Base-by-base conservation (phyloP, 2,888 invertebrate genomes). In the Dryobotodes eremita region DNA sequence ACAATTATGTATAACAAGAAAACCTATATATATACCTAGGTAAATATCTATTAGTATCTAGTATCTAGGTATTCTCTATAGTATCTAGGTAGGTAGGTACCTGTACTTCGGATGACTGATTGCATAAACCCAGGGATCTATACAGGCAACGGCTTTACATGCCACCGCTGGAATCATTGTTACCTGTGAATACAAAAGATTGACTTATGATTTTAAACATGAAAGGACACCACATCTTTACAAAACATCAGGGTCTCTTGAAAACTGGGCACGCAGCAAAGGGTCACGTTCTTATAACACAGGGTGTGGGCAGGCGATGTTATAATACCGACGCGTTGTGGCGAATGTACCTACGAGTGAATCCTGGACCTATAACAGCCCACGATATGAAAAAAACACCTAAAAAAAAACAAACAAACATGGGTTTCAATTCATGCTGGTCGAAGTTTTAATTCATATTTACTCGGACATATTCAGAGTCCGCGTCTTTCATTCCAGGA, bases 121-220 rank as follows among this genome's bases (percentile, higher is more conserved):
- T 8, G 99, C 99, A 90, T 99, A 99, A 3, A 99, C 98, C 97
- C 99, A 98, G 0, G 99, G 99, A 95, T 99, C 99, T 91, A 99
- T 97, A 94, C 99, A 99, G 0, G 99, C 99, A 0, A 99, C 99
- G 74, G 98, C 96, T 96, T 99, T 99, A 91, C 99, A 99, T 55
- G 98, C 97, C 84, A 98, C 97, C 0, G 99, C 98, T 8, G 99
- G 99, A 88, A 99, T 98, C 98, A 99, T 99, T 0, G 98, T 98
- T 1, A 98, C 98, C 97, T 97, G 89, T 46, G 84, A 74, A 72
- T 48, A 65, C 57, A 75, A 77, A 42, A 42, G 0, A 57, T 50
- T 36, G 0, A 17, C 8, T 57, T 36, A 72, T 13, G 17, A 42
- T 48, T 76, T 55, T 20, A 36, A 46, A 53, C 15, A 42, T 57